Evolutionary conservation across 2,113 vertebrate species (phyloP), one percentile per base, ranked within the genome.

Genomic region (Eidolon helvum): DNA sequence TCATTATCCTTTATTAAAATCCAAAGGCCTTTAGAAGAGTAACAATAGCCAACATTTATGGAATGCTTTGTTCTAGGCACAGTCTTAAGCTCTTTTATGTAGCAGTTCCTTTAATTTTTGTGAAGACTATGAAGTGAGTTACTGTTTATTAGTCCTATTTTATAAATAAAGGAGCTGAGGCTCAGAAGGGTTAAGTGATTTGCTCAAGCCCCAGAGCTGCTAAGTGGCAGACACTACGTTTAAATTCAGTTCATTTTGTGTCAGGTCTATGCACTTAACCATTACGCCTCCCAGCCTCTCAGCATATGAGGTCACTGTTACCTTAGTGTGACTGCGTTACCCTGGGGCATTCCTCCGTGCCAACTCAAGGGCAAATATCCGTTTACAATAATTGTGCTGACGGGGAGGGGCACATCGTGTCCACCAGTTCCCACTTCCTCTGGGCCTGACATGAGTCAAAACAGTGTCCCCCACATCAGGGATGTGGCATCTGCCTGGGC

Each of bases 281-380:
- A 38, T 7, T 6, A 3, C 0, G 0, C 22, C 12, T 28, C 9
- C 9, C 85, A 26, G 53, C 28, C 33, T 10, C 33, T 75, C 1
- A 5, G 80, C 59, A 21, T 33, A 10, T 24, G 12, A 66, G 5
- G 5, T 83, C 55, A 21, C 68, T 71, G 4, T 21, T n/a, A 30
- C 28, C 16, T 50, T 5, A 7, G 30, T 30, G 26, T 5, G 38
- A 35, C 69, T 71, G 66, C 12, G 2, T 55, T 30, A 87, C 68
- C 40, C 10, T 35, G 43, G 43, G 18, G 19, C 21, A 6, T 40
- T 75, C 74, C 28, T 94, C 59, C 26, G 18, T 3, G 50, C 7
- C 55, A 55, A 21, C 28, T 59, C 57, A 22, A 18, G 48, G 45
- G 35, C 43, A 28, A 21, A 33, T 21, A 33, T 40, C 43, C 14